Percentiles rank a stretch among this genome's conserved stretches.
Conservation (phyloP, 2,888 invertebrate genomes). For the Incurvaria masculella region DNA sequence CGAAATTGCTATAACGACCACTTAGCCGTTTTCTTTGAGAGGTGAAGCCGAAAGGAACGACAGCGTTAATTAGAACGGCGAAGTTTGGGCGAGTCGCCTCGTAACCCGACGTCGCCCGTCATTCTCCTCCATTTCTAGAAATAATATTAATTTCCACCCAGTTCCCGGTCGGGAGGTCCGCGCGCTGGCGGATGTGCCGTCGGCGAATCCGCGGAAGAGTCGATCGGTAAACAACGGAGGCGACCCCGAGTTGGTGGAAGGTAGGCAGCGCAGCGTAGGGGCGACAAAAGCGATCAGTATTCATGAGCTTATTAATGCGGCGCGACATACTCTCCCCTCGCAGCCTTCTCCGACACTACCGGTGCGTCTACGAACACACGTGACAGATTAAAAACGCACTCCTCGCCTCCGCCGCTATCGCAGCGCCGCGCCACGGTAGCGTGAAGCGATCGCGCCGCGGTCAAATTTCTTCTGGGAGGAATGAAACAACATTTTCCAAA, state of each 20-base stretch:
- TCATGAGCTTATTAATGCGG: slow-evolving; percentile 47
- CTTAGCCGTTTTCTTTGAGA: not conserved
- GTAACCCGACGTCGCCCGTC: not conserved
- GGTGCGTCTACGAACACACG: slow-evolving; percentile 47
- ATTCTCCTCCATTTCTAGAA: too few relatives aligned
- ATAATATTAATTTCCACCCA: too few relatives aligned
- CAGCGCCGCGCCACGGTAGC: too few relatives aligned
- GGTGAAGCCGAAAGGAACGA: not conserved
- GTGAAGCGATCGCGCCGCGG: too few relatives aligned
- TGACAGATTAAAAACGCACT: too few relatives aligned
- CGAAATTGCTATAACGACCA: not conserved
- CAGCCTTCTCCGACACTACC: slow-evolving; percentile 37
- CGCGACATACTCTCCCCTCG: slow-evolving; percentile 12
- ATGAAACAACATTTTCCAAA: too few relatives aligned
- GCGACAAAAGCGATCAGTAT: slow-evolving; percentile 28
- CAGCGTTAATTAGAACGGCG: not conserved
- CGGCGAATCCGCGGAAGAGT: too few relatives aligned
- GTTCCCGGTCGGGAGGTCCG: too few relatives aligned
- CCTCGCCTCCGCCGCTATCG: too few relatives aligned
- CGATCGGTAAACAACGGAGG: slow-evolving; percentile 10
- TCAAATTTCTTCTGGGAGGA: too few relatives aligned
- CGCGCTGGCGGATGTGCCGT: too few relatives aligned
- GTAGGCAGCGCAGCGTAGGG: not conserved
- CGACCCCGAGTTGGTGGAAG: slow-evolving; percentile 6
- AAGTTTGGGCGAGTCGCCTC: not conserved